Evolutionary conservation across 23 tunicate species (phyloP), one percentile per base, ranked within the genome.

Genomic region (Halocynthia roretzi): DNA sequence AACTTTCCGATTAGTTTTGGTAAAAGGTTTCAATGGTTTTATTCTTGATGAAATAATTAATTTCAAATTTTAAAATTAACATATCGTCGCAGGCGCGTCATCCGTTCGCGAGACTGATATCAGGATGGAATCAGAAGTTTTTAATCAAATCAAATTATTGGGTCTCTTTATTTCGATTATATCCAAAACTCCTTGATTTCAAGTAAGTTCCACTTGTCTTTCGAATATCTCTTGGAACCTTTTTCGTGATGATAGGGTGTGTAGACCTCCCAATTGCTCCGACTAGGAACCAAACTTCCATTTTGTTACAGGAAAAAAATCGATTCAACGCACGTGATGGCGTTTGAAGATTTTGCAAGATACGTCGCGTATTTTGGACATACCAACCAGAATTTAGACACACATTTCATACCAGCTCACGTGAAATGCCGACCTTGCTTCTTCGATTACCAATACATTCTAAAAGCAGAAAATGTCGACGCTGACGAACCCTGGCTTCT

Each of bases 81-180:
- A 31, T 31, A 31, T 31, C 23, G 2, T 71, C 50, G n/a, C 17
- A 74, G 78, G 56, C 63, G 15, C 78, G 78, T 7, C 78, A 74
- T 54, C 78, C 78, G 56, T 74, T 74, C 4, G 78, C 78, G 19
- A 74, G 78, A 74, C 31, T 74, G 14, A 74, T 74, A 52, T 74
- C 78, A 0, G 78, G 64, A 53, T 74, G 78, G 78, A 74, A 74
- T 54, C 78, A 74, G 56, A 74, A 74, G 31, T 74, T 74, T 54
- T n/a, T 74, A 64, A 7, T 74, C 8, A 74, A 22, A 53, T 50
- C 56, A 5, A 54, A 74, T 48, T 74, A 74, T 64, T 74, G 62
- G 62, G 62, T 10, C n/a, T 50, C 55, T 52, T 18, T 74, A 22
- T 74, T 74, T 56, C 55, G 56, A 54, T 54, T 64, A 10, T 74